Evolutionary conservation across 2,797 vertebrate genomes (phyloP).

Genomic region (Cyclura pinguis): DNA sequence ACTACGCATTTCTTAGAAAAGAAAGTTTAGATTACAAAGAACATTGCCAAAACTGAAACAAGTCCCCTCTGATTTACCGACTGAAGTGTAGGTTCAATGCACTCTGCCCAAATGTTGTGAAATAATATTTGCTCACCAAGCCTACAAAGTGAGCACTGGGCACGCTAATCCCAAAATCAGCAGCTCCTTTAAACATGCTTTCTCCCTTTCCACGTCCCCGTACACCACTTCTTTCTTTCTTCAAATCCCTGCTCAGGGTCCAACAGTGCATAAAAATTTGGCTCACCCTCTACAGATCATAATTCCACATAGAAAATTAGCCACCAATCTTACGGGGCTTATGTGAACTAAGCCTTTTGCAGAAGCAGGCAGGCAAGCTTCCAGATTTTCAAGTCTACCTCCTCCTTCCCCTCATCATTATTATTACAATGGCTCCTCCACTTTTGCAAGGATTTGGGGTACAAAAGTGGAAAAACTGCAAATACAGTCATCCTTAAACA

Average conservation of each 20-base stretch:
- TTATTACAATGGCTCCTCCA: too few species aligned
- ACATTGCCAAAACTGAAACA: fast-evolving
- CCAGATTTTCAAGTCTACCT: neutral
- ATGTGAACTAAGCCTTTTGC: too few species aligned
- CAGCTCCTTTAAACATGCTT: neutral
- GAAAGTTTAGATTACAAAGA: neutral
- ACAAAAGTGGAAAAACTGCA: too few species aligned
- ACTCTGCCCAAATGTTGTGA: slow-evolving; percentile 1
- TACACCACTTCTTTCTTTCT: neutral
- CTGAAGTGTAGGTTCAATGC: slow-evolving; percentile 32
- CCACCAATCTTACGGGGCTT: too few species aligned
- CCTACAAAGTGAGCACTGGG: neutral
- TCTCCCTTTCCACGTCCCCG: neutral
- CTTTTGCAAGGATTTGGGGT: too few species aligned
- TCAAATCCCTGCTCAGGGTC: neutral
- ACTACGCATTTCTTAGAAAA: neutral
- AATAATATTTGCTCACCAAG: neutral
- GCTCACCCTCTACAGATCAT: neutral
- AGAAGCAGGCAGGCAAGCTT: too few species aligned
- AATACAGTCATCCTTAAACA: too few species aligned
- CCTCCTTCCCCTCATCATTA: too few species aligned
- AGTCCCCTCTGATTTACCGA: neutral
- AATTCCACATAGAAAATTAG: neutral
- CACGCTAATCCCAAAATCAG: neutral
- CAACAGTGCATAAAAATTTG: neutral